Percentiles rank a stretch among this genome's conserved stretches.
Conservation (phyloP, 2,888 invertebrate genomes). For the Meta bourneti region DNA sequence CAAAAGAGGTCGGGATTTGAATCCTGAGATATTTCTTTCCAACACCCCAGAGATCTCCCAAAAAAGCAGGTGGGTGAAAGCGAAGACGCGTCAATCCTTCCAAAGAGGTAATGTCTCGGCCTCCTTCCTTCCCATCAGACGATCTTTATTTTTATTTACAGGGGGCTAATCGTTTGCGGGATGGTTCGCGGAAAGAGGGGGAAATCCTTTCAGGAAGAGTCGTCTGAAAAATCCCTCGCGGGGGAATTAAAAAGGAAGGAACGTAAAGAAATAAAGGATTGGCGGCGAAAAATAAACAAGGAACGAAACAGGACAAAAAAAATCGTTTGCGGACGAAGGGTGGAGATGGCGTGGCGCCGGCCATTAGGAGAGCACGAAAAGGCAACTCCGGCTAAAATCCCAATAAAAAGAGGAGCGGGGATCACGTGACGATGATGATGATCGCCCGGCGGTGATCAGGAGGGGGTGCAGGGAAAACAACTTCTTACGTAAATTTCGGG, state of each 20-base stretch:
- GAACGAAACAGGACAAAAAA: neutral
- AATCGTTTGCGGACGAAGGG: neutral
- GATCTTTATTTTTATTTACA: neutral
- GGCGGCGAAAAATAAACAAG: neutral
- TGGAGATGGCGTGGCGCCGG: slow-evolving; percentile 38
- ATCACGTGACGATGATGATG: slow-evolving; percentile 59
- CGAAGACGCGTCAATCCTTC: too few relatives aligned
- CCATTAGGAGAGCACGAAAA: slow-evolving; percentile 68
- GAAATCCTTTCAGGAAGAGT: neutral
- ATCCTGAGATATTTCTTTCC: too few relatives aligned
- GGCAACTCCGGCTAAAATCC: slow-evolving; percentile 4
- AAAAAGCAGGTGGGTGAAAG: too few relatives aligned
- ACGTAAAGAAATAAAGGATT: slow-evolving; percentile 1
- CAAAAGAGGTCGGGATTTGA: too few relatives aligned
- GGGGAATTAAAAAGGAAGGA: neutral
- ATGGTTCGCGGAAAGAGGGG: neutral
- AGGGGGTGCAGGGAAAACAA: neutral
- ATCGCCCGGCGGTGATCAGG: slow-evolving; percentile 28
- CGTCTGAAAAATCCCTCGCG: neutral
- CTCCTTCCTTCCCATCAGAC: neutral
- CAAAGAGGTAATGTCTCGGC: too few relatives aligned
- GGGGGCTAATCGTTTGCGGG: neutral
- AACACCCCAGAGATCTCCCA: too few relatives aligned
- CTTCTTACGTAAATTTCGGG: neutral
- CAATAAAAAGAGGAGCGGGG: slow-evolving; percentile 14